phyloP scores from a whole-genome alignment of 2,797 vertebrate species.

The Galago senegalensis region DNA sequence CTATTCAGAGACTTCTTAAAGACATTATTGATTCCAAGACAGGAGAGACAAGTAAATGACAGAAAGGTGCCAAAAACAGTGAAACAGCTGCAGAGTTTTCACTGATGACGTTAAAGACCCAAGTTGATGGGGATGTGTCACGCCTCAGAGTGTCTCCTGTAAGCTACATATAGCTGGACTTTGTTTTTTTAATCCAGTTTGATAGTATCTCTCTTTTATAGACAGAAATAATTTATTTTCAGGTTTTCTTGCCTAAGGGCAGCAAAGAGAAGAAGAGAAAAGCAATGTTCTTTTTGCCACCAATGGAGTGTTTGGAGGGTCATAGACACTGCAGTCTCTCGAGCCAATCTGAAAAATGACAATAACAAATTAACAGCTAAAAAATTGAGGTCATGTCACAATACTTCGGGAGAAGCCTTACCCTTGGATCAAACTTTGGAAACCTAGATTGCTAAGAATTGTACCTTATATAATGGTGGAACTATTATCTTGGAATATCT shows the following conservation, averaged over 20 bases:
- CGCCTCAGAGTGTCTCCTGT: conserved; percentile 92
- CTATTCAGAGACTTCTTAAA: conserved; percentile 95
- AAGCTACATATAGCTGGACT: background rate
- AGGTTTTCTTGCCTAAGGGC: conserved; percentile 95
- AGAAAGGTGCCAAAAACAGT: conserved; percentile 93
- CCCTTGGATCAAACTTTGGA: conserved; percentile 93
- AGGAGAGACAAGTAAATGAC: conserved; percentile 89
- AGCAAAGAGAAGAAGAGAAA: conserved; percentile 92
- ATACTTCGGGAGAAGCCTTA: conserved; percentile 93
- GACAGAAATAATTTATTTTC: conserved; percentile 95
- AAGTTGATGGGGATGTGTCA: conserved; percentile 94
- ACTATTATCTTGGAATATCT: conserved; percentile 96
- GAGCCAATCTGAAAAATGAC: conserved; percentile 95
- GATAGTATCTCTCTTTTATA: conserved; percentile 83
- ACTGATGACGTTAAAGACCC: conserved; percentile 96
- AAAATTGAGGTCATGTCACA: conserved; percentile 96
- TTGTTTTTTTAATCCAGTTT: background rate
- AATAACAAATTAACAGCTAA: conserved; percentile 95
- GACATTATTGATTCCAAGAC: conserved; percentile 95
- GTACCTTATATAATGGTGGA: conserved; percentile 94
- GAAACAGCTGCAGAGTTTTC: conserved; percentile 96
- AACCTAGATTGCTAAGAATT: conserved; percentile 90
- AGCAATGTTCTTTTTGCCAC: conserved; percentile 96
- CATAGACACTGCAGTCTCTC: conserved; percentile 94
- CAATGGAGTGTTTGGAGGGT: conserved; percentile 96